Evolutionary conservation across 2,797 vertebrate genomes (phyloP).

Genomic region (Antennarius maculatus): DNA sequence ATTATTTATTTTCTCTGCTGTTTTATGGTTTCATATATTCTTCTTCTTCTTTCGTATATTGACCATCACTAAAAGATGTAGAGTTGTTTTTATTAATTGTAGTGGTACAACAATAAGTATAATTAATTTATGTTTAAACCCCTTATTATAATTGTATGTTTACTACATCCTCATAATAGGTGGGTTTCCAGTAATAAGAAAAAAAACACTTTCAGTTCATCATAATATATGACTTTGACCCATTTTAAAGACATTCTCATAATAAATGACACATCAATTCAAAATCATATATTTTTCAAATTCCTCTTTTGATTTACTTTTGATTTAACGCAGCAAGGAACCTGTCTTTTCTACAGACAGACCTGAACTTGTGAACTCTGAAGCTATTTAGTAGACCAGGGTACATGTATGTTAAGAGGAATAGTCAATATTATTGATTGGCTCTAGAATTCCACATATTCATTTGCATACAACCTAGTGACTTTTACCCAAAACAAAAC

Average conservation of each 20-base stretch:
- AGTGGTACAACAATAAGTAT: too few relatives aligned
- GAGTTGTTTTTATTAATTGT: too few relatives aligned
- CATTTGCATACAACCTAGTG: background rate
- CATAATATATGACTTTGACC: background rate
- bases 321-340: conserved; percentile 31
- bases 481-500: conserved; percentile 13
- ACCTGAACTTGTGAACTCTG: conserved; percentile 17
- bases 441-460: background rate
- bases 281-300: background rate
- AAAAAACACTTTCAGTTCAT: conserved; percentile 8
- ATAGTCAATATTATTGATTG: background rate
- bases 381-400: conserved; percentile 3
- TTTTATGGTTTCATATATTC: background rate
- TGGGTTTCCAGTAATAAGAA: too few relatives aligned
- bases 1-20: background rate
- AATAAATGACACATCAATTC: background rate
- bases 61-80: background rate
- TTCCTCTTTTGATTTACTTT: too few relatives aligned
- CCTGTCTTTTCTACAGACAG: conserved; percentile 23
- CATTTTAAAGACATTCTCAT: background rate
- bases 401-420: background rate
- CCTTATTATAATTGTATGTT: too few relatives aligned
- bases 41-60: too few relatives aligned
- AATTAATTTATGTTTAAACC: too few relatives aligned
- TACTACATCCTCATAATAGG: too few relatives aligned